Conservation (phyloP, 1,140 invertebrate species). For the Diprion similis region DNA sequence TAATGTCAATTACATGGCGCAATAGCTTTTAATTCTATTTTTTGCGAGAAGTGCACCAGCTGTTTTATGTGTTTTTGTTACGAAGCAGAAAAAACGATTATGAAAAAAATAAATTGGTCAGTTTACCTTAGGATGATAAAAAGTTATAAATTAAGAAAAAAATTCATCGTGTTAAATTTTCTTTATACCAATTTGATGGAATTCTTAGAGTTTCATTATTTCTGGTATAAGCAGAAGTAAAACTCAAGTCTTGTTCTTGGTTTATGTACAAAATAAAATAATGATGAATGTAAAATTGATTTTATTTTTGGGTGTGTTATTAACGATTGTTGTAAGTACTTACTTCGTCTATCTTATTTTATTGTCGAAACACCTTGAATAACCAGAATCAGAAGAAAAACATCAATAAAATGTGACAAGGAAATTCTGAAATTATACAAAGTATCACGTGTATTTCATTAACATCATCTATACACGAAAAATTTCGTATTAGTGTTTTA, state of each 20-base stretch:
- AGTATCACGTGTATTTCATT: slow-evolving; percentile 9
- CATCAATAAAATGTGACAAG: too few species aligned
- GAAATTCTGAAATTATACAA: background rate
- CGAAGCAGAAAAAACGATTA: background rate
- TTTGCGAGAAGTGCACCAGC: too few species aligned
- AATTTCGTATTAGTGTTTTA: background rate
- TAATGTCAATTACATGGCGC: too few species aligned
- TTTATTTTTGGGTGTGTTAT: background rate
- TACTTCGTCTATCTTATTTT: too few species aligned
- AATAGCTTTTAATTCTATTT: too few species aligned
- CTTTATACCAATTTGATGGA: background rate
- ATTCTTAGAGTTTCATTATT: background rate
- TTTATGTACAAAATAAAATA: background rate
- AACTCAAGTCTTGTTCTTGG: background rate
- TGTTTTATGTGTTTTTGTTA: background rate
- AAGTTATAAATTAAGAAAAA: background rate
- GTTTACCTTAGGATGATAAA: background rate
- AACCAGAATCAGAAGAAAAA: too few species aligned
- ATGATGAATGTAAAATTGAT: background rate
- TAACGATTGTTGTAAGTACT: too few species aligned
- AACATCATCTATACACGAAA: background rate
- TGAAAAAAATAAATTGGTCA: background rate
- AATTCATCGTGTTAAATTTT: too few species aligned
- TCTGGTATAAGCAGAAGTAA: background rate
- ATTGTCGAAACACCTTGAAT: too few species aligned